Percentiles rank a stretch among this genome's conserved stretches.
phyloP scores from a whole-genome alignment of 2,113 vertebrate species.

The Poicephalus meyeri region DNA sequence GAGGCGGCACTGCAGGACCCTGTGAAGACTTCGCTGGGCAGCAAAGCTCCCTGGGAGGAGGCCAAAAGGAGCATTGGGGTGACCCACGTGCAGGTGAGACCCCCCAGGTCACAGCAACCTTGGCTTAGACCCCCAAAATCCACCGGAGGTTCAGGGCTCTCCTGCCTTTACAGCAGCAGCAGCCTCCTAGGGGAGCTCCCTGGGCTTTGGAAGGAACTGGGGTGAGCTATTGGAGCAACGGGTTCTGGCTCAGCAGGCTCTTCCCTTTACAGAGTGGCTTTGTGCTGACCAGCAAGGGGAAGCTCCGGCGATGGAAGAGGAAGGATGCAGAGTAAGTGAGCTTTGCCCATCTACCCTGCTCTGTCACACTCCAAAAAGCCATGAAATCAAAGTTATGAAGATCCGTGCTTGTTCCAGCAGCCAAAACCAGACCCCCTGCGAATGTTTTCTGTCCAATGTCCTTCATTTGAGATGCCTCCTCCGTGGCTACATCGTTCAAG shows the following conservation, averaged over 20 bases:
- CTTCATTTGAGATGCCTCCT: background rate
- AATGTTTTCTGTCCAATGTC: fast-evolving
- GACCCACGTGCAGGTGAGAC: fast-evolving
- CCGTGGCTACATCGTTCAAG: background rate
- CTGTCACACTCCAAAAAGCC: background rate
- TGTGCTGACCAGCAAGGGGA: background rate
- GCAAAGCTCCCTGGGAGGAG: background rate
- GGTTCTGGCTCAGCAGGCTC: background rate
- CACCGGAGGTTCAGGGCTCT: background rate
- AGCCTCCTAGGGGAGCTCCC: background rate
- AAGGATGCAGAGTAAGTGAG: background rate
- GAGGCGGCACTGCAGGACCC: background rate
- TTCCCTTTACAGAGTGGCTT: background rate
- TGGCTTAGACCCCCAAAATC: background rate
- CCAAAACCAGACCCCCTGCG: background rate
- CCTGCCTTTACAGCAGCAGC: fast-evolving
- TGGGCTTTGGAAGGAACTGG: background rate
- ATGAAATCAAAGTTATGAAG: background rate
- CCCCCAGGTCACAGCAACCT: background rate
- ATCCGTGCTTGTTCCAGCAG: background rate
- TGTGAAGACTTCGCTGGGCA: fast-evolving
- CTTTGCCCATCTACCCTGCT: background rate
- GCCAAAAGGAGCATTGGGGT: background rate
- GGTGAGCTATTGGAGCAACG: background rate
- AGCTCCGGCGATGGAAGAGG: background rate